Base-by-base conservation (phyloP, 2,113 vertebrate species). In the Gasterosteus nipponicus region DNA sequence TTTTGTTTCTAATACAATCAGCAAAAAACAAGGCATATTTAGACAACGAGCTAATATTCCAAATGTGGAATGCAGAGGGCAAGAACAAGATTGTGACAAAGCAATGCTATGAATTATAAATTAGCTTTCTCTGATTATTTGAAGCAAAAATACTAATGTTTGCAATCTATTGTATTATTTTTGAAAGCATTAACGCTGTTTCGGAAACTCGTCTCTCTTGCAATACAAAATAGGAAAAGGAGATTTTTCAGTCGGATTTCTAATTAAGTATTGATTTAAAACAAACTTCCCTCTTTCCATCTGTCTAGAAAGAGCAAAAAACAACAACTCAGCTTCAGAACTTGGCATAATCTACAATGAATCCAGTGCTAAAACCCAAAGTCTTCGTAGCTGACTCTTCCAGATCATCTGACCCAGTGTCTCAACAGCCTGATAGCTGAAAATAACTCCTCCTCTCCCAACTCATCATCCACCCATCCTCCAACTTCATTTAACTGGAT, bases 341-440 rank as follows among this genome's bases (percentile, higher is more conserved):
- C 31, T 62, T 42, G 6, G 5, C 11, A 16, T 70, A 51, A 78
- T 66, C n/a, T 53, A 53, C 29, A 71, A 18, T 53, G 78, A 78
- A 87, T 76, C 72, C 26, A 2, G 31, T 62, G 33, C 72, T 71
- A 44, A 81, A 84, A 64, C 57, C 74, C 69, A 73, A 69, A 77
- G 60, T 71, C 64, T 87, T 58, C 70, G 53, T 67, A 84, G 71
- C 67, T 71, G 77, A 86, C 80, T 85, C 79, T 83, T 56, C 35
- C 69, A 80, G 84, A 77, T 86, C 71, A 79, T 78, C 78, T 79
- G 86, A 87, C 82, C 70, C 59, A 26, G 66, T 73, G 83, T 88
- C 70, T 87, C 85, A 74, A 86, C 75, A 61, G 74, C 60, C 53
- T 44, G 64, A 80, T 22, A 42, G 69, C 76, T 68, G 56, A 84